Evolutionary conservation across 2,888 invertebrate genomes (phyloP), one percentile per base, ranked within the genome.

Genomic region (Lymantria monacha): DNA sequence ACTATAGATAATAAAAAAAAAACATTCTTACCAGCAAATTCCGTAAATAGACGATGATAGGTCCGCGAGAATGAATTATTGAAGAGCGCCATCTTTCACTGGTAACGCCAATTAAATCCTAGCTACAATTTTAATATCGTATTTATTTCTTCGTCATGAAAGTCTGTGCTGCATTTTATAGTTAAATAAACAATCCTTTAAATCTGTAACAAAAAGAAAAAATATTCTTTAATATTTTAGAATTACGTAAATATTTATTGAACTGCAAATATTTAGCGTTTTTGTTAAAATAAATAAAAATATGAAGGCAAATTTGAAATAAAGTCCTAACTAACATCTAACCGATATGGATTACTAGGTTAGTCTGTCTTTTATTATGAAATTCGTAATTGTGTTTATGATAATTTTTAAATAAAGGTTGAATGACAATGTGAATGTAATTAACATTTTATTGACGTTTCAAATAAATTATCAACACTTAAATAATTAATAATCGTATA

Each of bases 41-140:
- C 95, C 51, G 82, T 84, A 72, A 95, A 95, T 49, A 95, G 65
- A 60, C 86, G 92, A 63, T 94, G 89, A 86, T 94, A 95, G 56
- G 93, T 93, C 67, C 92, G 92, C 38, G 92, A 88, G 47, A 94
- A 87, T 52, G 93, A 92, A 79, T 93, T 95, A 74, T 93, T 93
- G 69, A 93, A 92, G 66, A 93, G 78, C 78, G 92, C 92, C 91
- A 91, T 92, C 69, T 81, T 82, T 67, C 53, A 56, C 38, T 46
- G 46, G 7, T 41, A 11, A 38, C 8, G 2, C 38, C n/a, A 11
- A 9, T 47, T 59, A 30, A 30, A 12, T 42, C 53, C 55, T 57
- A 49, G 49, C 60, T 51, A 55, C 52, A 63, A 57, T 44, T 49
- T n/a, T 55, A 57, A 5, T 72, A 55, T 64, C 59, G 69, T 58